Evolutionary conservation across 2,113 vertebrate genomes (phyloP), one percentile per base, ranked within the genome.

Genomic region (Tenrec ecaudatus): DNA sequence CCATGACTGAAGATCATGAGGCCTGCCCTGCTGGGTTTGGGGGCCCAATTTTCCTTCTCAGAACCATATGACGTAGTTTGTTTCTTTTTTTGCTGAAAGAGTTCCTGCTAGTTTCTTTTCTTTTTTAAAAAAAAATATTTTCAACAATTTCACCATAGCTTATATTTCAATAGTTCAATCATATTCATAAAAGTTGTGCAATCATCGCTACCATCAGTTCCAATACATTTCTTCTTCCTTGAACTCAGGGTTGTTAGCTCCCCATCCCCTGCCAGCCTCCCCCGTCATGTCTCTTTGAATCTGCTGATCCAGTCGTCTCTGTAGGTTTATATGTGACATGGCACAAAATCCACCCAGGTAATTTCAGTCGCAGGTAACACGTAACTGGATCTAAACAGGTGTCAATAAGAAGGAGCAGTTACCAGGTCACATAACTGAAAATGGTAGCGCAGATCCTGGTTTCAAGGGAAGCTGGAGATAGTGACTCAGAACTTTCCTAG

Each of bases 361-460:
- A 33, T 90, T 90, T 84, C 38, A 62, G 60, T 82, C 88, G 73
- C 47, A 82, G 43, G 25, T 58, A 71, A 76, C 53, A 91, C 87
- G 85, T 75, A 62, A 27, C 64, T 22, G 16, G 38, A 22, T 85
- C 38, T 47, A 75, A 19, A 31, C 83, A 73, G 73, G 40, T 31
- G 75, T 88, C 88, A 86, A 64, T 84, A 88, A 66, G 31, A 11
- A 60, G 75, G 36, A n/a, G 31, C 86, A 17, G 81, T 87, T 81
- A 86, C 78, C 8, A 23, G 64, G 64, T 94, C 31, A 77, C 68
- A 10, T 80, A 88, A 88, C 38, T 60, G 71, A 73, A 92, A 43
- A 38, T 60, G 94, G n/a, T 76, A 88, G 66, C 57, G 5, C 38
- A 79, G 87, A 57, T 58, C 6, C 75, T 88, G 38, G 20, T 90